These are phyloP conservation scores for Blennius ocellaris DNA, from an alignment of 2,113 vertebrate species.

Conservation along the genomic window DNA sequence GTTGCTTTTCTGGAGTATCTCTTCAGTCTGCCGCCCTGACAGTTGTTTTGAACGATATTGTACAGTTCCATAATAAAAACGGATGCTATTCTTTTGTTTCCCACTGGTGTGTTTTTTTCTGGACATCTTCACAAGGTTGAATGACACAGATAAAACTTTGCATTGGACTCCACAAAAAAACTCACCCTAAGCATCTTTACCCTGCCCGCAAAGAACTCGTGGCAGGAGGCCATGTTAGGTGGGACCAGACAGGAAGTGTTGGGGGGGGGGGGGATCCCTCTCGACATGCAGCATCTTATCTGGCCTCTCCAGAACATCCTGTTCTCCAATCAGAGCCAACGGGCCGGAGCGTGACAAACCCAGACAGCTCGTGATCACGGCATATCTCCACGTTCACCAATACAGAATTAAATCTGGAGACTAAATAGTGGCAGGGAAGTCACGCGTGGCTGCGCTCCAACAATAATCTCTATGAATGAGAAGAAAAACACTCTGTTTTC, in stretches of 20 bases:
- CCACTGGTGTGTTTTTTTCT: neutral
- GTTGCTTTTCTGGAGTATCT: neutral
- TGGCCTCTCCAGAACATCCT: slow-evolving; percentile 77
- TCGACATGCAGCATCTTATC: slow-evolving; percentile 68
- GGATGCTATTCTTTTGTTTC: slow-evolving; percentile 2
- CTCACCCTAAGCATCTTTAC: slow-evolving; percentile 1
- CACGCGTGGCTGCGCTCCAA: slow-evolving; percentile 47
- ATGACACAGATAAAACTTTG: neutral
- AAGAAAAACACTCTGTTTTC: slow-evolving; percentile 25
- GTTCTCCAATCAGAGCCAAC: slow-evolving; percentile 70
- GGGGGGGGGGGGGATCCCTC: slow-evolving; percentile 57
- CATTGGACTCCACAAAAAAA: slow-evolving; percentile 1
- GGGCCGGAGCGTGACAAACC: slow-evolving; percentile 67
- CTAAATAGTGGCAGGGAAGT: slow-evolving; percentile 38
- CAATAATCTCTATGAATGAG: slow-evolving; percentile 17
- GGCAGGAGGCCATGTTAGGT: slow-evolving; percentile 63
- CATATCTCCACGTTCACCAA: neutral
- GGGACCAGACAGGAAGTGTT: slow-evolving; percentile 74
- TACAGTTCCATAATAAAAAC: slow-evolving; percentile 50
- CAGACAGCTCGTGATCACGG: slow-evolving; percentile 61
- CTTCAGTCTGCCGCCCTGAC: neutral
- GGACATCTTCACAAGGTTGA: neutral
- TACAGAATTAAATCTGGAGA: slow-evolving; percentile 25
- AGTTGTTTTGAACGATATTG: slow-evolving; percentile 13
- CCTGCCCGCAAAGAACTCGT: slow-evolving; percentile 31